A percentile compares a stretch with the other conserved stretches of the same genome.
These are phyloP conservation scores for Clunio marinus DNA, from an alignment of 2,888 invertebrate species.

Conservation along the genomic window DNA sequence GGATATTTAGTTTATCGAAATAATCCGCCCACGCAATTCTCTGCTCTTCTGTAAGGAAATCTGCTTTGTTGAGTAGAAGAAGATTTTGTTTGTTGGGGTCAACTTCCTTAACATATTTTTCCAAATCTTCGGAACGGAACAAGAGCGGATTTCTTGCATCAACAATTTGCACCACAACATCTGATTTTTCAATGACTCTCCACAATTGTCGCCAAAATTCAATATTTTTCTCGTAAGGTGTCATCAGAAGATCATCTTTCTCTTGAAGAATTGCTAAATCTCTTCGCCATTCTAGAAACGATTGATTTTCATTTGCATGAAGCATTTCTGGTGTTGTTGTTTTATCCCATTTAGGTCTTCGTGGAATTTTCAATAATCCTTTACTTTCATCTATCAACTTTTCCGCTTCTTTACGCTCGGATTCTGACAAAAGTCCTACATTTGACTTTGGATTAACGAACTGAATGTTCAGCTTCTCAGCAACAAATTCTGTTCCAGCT, in stretches of 20 bases:
- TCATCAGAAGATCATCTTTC: conserved; percentile 74
- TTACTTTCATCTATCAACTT: conserved; percentile 58
- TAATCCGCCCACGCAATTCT: conserved; percentile 80
- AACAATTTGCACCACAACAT: conserved; percentile 88
- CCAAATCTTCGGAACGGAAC: conserved; percentile 89
- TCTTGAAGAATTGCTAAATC: conserved; percentile 74
- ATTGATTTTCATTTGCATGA: conserved; percentile 69
- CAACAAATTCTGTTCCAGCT: conserved; percentile 89
- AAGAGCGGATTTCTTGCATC: conserved; percentile 95
- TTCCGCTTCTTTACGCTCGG: conserved; percentile 55
- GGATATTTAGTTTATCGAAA: conserved; percentile 66
- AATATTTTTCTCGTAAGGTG: conserved; percentile 95
- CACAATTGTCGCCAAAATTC: conserved; percentile 98
- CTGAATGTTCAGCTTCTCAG: conserved; percentile 81
- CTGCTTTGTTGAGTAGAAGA: conserved; percentile 92
- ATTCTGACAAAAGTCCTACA: conserved; percentile 58
- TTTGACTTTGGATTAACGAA: conserved; percentile 63
- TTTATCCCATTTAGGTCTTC: conserved; percentile 78
- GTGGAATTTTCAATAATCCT: conserved; percentile 70
- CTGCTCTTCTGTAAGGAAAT: conserved; percentile 77
- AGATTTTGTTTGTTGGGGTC: conserved; percentile 68
- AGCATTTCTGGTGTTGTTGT: conserved; percentile 76
- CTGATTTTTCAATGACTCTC: conserved; percentile 96
- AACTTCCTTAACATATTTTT: conserved; percentile 76
- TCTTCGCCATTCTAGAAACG: conserved; percentile 88